Base-by-base conservation (phyloP, 37 sponge, comb jelly and placozoan species). In the Aplysina aerophoba region DNA sequence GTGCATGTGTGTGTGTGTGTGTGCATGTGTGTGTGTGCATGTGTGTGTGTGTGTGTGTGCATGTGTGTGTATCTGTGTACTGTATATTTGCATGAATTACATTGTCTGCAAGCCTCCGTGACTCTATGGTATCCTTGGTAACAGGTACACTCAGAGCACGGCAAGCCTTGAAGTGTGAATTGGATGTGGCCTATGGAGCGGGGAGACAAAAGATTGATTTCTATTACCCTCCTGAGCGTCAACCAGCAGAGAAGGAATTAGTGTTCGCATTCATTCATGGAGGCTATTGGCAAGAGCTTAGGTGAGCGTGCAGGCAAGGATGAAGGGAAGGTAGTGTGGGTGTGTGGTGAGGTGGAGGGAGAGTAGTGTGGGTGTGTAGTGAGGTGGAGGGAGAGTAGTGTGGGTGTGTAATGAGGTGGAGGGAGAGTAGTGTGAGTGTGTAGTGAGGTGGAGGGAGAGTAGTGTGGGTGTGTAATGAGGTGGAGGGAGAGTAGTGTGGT, bases 191-290 rank as follows among this genome's bases (percentile, higher is more conserved):
- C 41, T 91, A 85, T 74, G 81, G 38, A 31, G 27, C 59, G 3
- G 84, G 67, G 11, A 80, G 87, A 55, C 92, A 84, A 50, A 61
- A 38, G 31, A 75, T 91, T 72, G 92, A 91, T 36, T 84, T 88
- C 35, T 91, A 91, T 72, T 88, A 82, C 57, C 88, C 92, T 14
- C 78, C 78, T 2, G 37, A 75, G 54, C 11, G 41, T 25, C 37
- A 8, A 75, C 12, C 15, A 44, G 24, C 44, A 41, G 71, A 37
- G 2, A 55, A 17, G 4, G 59, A 21, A 20, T 68, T 20, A 39
- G 81, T 93, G 55, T 79, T 89, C 20, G 35, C 89, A 14, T 93
- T 68, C 28, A 75, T 89, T 21, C 93, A 93, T 69, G 93, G 93
- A 84, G 93, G 93, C 21, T 89, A 93, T 30, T 93, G 93, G 93